Conservation (phyloP, 2,888 invertebrate species). For the Dysmachus trigonus region DNA sequence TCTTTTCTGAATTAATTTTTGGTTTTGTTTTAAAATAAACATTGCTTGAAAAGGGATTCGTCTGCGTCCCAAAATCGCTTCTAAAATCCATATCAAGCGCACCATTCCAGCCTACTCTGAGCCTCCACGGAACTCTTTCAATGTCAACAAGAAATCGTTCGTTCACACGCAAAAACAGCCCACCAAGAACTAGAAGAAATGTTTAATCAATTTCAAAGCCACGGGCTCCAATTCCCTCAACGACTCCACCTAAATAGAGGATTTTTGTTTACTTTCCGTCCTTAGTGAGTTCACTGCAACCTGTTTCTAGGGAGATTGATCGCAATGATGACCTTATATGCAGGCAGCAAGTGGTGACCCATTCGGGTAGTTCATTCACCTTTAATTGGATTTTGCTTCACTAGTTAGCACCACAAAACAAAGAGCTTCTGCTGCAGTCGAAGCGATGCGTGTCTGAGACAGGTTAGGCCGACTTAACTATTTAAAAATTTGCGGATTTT, state of each 20-base stretch:
- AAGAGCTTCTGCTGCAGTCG: background rate
- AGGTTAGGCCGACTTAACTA: background rate
- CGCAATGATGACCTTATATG: background rate
- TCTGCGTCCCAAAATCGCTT: background rate
- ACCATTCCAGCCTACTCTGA: background rate
- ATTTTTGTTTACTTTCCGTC: background rate
- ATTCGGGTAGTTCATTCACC: background rate
- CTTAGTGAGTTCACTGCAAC: background rate
- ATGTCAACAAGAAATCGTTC: slow-evolving; percentile 4
- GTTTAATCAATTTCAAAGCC: slow-evolving; percentile 3
- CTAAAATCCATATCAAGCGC: background rate
- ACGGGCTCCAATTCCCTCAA: background rate
- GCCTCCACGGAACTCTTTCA: background rate
- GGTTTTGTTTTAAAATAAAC: background rate
- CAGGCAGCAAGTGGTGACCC: background rate
- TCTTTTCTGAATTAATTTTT: background rate
- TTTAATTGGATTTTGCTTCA: background rate
- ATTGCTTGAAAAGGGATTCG: background rate
- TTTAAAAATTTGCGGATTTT: background rate
- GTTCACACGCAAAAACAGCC: background rate
- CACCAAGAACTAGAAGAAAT: background rate
- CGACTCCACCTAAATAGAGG: background rate
- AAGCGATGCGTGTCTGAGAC: background rate
- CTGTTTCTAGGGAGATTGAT: background rate
- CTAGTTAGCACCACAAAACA: background rate